A percentile compares a stretch with the other conserved stretches of the same genome.
These are phyloP conservation scores for Nasua narica DNA, from an alignment of 2,797 vertebrate species.

Conservation along the genomic window DNA sequence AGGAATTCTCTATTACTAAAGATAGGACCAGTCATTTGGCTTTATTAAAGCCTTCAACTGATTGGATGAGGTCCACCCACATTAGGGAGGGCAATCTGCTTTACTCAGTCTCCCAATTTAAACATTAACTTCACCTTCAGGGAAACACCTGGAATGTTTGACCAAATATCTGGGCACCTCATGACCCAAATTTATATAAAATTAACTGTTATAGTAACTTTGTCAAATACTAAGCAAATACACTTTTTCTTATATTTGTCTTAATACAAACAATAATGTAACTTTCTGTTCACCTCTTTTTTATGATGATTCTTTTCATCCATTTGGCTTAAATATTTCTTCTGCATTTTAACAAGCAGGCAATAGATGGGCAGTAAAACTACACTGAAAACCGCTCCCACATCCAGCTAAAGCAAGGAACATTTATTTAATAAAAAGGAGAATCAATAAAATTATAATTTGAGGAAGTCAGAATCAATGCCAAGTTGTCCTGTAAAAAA, in stretches of 20 bases:
- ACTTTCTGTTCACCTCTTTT: not conserved
- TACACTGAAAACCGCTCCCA: slow-evolving; percentile 74
- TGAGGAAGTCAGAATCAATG: slow-evolving; percentile 81
- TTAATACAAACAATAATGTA: not conserved
- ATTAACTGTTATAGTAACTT: not conserved
- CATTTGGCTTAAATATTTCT: slow-evolving; percentile 58
- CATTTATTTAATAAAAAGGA: slow-evolving; percentile 82
- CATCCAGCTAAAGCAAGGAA: slow-evolving; percentile 67
- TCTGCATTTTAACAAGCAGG: slow-evolving; percentile 51
- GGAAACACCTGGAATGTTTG: not conserved
- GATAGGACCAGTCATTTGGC: not conserved
- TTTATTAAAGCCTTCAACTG: not conserved
- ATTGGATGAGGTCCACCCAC: not conserved
- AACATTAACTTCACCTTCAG: not conserved
- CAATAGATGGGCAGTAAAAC: slow-evolving; percentile 60
- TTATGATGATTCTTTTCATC: slow-evolving; percentile 53
- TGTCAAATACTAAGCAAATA: not conserved
- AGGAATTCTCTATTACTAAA: not conserved
- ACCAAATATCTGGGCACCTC: not conserved
- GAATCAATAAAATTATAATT: slow-evolving; percentile 86
- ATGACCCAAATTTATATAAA: not conserved
- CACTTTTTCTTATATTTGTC: not conserved
- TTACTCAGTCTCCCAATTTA: not conserved
- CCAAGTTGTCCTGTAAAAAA: slow-evolving; percentile 81
- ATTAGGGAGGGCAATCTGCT: not conserved